Percentiles rank a stretch among this genome's conserved stretches.
phyloP scores from a whole-genome alignment of 2,113 vertebrate genomes.

The Ptychochromis oligacanthus region DNA sequence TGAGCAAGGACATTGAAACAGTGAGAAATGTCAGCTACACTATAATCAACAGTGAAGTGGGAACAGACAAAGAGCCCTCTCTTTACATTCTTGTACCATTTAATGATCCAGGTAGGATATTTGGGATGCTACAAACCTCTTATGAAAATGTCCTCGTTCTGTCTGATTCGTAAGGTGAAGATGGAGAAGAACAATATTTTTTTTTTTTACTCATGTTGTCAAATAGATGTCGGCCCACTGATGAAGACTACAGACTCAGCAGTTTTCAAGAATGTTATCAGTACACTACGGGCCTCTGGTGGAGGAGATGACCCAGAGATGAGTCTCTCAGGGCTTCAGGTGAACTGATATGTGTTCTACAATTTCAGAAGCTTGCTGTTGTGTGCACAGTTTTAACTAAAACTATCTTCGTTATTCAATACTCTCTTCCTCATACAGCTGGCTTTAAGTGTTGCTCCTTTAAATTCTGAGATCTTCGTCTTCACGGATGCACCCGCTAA shows the following conservation, averaged over 20 bases:
- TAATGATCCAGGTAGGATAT: slow-evolving; percentile 69
- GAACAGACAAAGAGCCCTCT: slow-evolving; percentile 51
- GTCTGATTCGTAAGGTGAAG: background rate
- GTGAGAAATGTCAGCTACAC: slow-evolving; percentile 41
- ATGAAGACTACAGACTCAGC: slow-evolving; percentile 50
- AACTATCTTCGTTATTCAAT: background rate
- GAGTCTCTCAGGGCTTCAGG: slow-evolving; percentile 71
- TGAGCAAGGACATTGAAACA: slow-evolving; percentile 60
- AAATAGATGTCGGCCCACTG: slow-evolving; percentile 35
- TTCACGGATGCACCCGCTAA: slow-evolving; percentile 73
- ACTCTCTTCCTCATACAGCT: slow-evolving; percentile 39
- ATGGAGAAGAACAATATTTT: background rate
- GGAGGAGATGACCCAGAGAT: slow-evolving; percentile 53
- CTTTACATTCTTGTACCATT: slow-evolving; percentile 74
- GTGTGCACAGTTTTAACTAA: background rate
- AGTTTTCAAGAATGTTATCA: slow-evolving; percentile 17
- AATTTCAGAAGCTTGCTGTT: background rate
- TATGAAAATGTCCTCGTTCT: background rate
- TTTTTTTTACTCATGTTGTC: background rate
- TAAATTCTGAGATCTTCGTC: slow-evolving; percentile 73
- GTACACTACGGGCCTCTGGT: slow-evolving; percentile 26
- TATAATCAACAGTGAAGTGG: slow-evolving; percentile 56
- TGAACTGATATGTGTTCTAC: background rate
- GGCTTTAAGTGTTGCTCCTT: slow-evolving; percentile 58
- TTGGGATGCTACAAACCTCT: background rate